These are phyloP conservation scores for Anableps anableps DNA, from an alignment of 2,797 vertebrate species.

Conservation along the genomic window DNA sequence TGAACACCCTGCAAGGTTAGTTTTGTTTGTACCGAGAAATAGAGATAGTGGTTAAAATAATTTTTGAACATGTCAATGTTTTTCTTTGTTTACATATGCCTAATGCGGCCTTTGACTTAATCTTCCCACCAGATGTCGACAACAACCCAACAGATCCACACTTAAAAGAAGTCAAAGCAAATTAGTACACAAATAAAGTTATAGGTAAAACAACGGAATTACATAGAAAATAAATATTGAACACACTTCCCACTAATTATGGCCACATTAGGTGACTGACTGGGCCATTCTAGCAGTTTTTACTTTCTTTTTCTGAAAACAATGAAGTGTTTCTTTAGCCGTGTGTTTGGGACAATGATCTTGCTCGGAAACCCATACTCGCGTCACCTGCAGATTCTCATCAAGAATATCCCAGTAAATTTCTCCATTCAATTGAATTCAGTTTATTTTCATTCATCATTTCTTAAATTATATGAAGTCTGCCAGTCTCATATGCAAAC, in stretches of 20 bases:
- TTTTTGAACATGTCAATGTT: neutral
- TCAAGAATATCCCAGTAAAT: too few species aligned
- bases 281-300: too few species aligned
- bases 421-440: too few species aligned
- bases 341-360: too few species aligned
- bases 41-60: neutral
- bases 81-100: neutral
- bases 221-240: neutral
- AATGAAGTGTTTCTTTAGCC: too few species aligned
- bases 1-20: constrained; percentile 91
- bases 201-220: neutral
- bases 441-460: too few species aligned
- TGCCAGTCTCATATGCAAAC: too few species aligned
- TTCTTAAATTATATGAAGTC: too few species aligned
- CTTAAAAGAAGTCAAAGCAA: neutral
- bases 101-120: neutral
- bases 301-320: too few species aligned
- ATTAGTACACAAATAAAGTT: neutral
- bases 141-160: neutral
- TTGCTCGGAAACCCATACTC: too few species aligned
- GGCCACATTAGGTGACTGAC: too few species aligned
- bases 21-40: neutral
- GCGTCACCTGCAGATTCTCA: too few species aligned
- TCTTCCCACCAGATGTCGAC: neutral
- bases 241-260: neutral